Percentiles rank a stretch among this genome's conserved stretches.
These are phyloP conservation scores for Acanthisitta chloris DNA, from an alignment of 2,113 vertebrate genomes.

Conservation along the genomic window DNA sequence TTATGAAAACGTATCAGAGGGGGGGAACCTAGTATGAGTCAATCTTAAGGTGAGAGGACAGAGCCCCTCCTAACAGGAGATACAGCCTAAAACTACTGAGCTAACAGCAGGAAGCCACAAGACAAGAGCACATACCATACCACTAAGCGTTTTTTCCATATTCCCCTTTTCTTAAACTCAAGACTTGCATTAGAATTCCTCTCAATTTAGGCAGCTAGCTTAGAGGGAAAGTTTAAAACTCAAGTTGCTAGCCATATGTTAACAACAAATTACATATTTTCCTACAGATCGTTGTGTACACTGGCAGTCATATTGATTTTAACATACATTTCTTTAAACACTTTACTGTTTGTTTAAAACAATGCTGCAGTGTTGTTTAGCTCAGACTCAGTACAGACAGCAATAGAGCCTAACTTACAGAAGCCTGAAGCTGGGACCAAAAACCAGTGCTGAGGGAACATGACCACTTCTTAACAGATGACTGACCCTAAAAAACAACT, in stretches of 20 bases:
- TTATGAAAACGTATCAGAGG: not conserved
- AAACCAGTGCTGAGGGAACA: not conserved
- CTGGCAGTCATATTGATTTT: not conserved
- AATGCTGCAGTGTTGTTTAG: not conserved
- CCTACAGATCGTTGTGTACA: not conserved
- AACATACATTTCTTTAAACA: not conserved
- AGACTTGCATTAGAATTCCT: not conserved
- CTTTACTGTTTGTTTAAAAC: not conserved
- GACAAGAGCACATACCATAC: not conserved
- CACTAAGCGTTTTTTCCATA: too few relatives aligned
- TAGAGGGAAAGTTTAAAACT: not conserved
- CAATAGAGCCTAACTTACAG: not conserved
- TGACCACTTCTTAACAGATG: not conserved
- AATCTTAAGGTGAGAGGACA: not conserved
- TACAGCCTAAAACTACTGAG: not conserved
- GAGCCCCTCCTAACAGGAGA: not conserved
- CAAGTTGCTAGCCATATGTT: not conserved
- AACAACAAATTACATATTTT: not conserved
- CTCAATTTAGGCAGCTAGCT: not conserved
- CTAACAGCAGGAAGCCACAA: not conserved
- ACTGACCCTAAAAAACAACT: not conserved
- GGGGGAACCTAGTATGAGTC: not conserved
- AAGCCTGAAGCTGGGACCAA: not conserved
- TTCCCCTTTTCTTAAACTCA: not conserved
- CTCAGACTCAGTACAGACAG: not conserved